phyloP scores from a whole-genome alignment of 2,888 invertebrate species.

The Laothoe populi region DNA sequence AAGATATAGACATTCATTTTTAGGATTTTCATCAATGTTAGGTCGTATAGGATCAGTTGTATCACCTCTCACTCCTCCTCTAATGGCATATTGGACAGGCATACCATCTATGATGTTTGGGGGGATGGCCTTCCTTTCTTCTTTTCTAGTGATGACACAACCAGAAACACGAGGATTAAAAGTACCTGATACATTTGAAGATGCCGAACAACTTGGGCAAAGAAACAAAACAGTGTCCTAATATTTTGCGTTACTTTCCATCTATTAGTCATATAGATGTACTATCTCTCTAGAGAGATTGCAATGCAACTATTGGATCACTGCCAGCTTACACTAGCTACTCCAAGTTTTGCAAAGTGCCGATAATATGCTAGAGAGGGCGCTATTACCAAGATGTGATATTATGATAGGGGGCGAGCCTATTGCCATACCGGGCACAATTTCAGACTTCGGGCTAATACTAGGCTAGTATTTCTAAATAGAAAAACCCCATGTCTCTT shows the following conservation, averaged over 20 bases:
- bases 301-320: not conserved
- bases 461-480: no score
- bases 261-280: not conserved
- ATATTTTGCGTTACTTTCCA: not conserved
- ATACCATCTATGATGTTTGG: conserved; percentile 76
- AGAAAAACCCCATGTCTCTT: no score
- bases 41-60: conserved; percentile 89
- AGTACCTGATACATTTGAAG: conserved; percentile 77
- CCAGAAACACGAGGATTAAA: conserved; percentile 72
- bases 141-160: conserved; percentile 67
- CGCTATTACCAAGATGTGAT: not conserved
- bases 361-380: not conserved
- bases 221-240: conserved; percentile 27
- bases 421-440: no score
- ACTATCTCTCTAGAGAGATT: not conserved
- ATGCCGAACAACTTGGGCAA: conserved; percentile 69
- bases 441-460: no score
- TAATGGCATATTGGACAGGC: conserved; percentile 80
- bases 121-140: conserved; percentile 63
- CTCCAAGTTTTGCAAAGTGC: not conserved
- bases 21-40: conserved; percentile 89
- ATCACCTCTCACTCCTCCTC: conserved; percentile 88
- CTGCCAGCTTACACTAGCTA: no score
- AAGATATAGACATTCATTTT: conserved; percentile 86
- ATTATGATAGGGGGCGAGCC: no score